phyloP scores from a whole-genome alignment of 2,797 vertebrate species.

The Knipowitschia caucasica region DNA sequence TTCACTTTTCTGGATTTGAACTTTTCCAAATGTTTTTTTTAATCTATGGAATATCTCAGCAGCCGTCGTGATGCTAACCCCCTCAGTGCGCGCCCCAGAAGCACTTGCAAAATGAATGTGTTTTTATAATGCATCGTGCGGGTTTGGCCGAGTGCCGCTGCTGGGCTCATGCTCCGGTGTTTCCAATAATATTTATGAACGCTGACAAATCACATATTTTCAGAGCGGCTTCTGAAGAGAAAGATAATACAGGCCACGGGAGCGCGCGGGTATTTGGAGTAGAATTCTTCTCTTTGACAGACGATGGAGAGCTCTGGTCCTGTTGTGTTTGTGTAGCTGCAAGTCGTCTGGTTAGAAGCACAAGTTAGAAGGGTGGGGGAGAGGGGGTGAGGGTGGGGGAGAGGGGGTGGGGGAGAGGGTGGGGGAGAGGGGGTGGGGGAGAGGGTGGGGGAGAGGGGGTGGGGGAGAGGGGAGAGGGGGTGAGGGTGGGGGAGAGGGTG shows the following conservation, averaged over 20 bases:
- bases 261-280: neutral
- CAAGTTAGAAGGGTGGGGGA: too few species aligned
- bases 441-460: too few species aligned
- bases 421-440: too few species aligned
- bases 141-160: constrained; percentile 16
- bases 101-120: constrained; percentile 10
- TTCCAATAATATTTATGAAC: constrained; percentile 37
- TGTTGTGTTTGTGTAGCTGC: constrained; percentile 1
- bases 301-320: neutral
- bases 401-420: too few species aligned
- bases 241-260: constrained; percentile 10
- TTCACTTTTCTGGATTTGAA: too few species aligned
- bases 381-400: too few species aligned
- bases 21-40: constrained; percentile 4
- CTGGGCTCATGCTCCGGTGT: constrained; percentile 21
- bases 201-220: constrained; percentile 46
- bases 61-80: neutral
- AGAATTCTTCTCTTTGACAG: constrained; percentile 7
- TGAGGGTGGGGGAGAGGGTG: too few species aligned
- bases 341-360: neutral
- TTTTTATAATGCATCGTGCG: constrained; percentile 24
- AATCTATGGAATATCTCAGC: constrained; percentile 13
- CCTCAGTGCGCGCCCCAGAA: constrained; percentile 8
- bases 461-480: too few species aligned
- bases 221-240: constrained; percentile 24